phyloP scores from a whole-genome alignment of 1,140 invertebrate species.

The Zaprionus africanus region DNA sequence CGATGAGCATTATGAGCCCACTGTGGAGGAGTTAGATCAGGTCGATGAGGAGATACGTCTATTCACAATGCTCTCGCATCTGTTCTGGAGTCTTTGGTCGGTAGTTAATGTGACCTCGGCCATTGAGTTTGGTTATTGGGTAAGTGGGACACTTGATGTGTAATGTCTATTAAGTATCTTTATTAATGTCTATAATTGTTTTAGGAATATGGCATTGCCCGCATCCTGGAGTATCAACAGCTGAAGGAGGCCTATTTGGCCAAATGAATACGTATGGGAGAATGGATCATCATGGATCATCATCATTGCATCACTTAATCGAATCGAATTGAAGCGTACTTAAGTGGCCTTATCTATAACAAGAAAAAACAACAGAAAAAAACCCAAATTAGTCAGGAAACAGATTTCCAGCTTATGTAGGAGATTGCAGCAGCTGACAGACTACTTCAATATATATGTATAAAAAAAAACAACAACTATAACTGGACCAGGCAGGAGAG shows the following conservation, averaged over 20 bases:
- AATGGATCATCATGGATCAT: constrained; percentile 19
- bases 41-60: constrained; percentile 89
- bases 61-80: constrained; percentile 94
- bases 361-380: neutral
- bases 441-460: constrained; percentile 16
- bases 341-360: constrained; percentile 65
- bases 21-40: constrained; percentile 56
- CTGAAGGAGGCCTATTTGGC: constrained; percentile 56
- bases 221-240: constrained; percentile 70
- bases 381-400: constrained; percentile 23
- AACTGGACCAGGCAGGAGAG: constrained; percentile 18
- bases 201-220: constrained; percentile 70
- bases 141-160: constrained; percentile 85
- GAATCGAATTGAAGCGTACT: constrained; percentile 62
- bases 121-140: constrained; percentile 98
- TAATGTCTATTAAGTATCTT: neutral
- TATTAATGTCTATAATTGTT: neutral
- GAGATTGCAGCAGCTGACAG: constrained; percentile 21
- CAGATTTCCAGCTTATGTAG: constrained; percentile 18
- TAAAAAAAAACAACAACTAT: neutral
- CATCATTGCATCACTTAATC: constrained; percentile 51
- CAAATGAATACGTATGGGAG: constrained; percentile 37
- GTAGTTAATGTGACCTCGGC: constrained; percentile 93
- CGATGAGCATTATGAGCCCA: constrained; percentile 64
- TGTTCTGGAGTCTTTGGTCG: constrained; percentile 97